phyloP scores from a whole-genome alignment of 1,140 invertebrate genomes.

The Caenorhabditis latens region DNA sequence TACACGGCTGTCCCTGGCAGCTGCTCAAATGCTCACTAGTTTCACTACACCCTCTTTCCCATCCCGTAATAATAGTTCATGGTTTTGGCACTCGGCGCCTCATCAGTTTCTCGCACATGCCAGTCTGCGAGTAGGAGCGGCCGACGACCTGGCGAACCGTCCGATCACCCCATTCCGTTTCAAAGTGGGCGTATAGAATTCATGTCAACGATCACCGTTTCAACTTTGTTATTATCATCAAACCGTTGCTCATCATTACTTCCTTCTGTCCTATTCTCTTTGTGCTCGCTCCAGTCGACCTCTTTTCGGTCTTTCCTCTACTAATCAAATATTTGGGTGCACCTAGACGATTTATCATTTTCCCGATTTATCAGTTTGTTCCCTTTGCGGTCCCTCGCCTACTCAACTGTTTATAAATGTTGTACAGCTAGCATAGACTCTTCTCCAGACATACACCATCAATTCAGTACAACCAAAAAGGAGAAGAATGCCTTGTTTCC shows the following conservation, averaged over 20 bases:
- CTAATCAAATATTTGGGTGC: slow-evolving; percentile 6
- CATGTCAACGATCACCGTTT: neutral
- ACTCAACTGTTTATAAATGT: neutral
- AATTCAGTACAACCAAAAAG: slow-evolving; percentile 38
- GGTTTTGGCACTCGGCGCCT: slow-evolving; percentile 16
- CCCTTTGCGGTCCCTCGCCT: neutral
- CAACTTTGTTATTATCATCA: neutral
- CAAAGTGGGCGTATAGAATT: neutral
- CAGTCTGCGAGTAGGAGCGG: slow-evolving; percentile 6
- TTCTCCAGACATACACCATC: neutral
- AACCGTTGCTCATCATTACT: neutral
- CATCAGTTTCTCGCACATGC: slow-evolving; percentile 34
- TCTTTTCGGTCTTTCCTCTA: neutral
- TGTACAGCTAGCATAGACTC: slow-evolving; percentile 6
- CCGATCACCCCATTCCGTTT: slow-evolving; percentile 41
- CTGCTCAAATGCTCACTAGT: slow-evolving; percentile 24
- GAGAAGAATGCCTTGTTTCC: slow-evolving; percentile 15
- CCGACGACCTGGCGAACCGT: slow-evolving; percentile 3
- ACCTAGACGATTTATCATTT: neutral
- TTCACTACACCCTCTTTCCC: neutral
- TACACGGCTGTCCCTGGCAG: slow-evolving; percentile 6
- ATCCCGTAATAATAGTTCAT: slow-evolving; percentile 29
- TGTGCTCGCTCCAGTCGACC: neutral
- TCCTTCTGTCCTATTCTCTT: neutral
- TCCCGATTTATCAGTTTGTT: neutral